Evolutionary conservation across 2,888 invertebrate species (phyloP).

Genomic region (Melangyna quadrimaculata): DNA sequence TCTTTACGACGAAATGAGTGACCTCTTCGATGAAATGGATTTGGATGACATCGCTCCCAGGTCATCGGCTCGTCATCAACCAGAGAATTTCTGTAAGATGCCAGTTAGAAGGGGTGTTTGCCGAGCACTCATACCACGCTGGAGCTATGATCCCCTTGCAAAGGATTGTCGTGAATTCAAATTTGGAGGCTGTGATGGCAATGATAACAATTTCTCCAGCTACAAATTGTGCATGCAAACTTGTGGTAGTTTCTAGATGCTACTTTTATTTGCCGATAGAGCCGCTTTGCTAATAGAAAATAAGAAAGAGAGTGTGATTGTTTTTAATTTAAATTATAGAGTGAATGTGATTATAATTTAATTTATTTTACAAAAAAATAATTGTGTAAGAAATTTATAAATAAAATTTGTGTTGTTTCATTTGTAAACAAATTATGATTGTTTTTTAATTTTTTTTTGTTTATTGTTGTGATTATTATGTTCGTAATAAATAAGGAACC

Average conservation of each 20-base stretch:
- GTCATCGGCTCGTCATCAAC: conserved; percentile 75
- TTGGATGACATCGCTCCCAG: conserved; percentile 77
- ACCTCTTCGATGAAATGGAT: conserved; percentile 79
- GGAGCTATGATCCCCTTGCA: conserved; percentile 81
- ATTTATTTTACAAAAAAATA: conserved; percentile 8
- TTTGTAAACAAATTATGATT: not conserved
- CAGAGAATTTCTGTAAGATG: conserved; percentile 79
- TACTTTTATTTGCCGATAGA: not conserved
- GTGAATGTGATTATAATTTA: not conserved
- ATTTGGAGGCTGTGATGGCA: conserved; percentile 84
- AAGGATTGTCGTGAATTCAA: conserved; percentile 82
- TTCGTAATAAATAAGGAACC: not conserved
- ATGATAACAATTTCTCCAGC: conserved; percentile 82
- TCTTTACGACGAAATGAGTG: conserved; percentile 79
- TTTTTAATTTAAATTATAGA: conserved; percentile 15
- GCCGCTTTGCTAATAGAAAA: not conserved
- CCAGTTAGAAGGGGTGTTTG: conserved; percentile 80
- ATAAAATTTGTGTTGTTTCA: not conserved
- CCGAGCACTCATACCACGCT: conserved; percentile 80
- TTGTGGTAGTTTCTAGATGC: conserved; percentile 79
- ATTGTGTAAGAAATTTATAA: not conserved
- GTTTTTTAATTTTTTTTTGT: no score
- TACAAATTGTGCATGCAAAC: conserved; percentile 82
- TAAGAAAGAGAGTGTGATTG: not conserved
- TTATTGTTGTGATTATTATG: not conserved